phyloP scores from a whole-genome alignment of 2,797 vertebrate species.

The Oophaga sylvatica region DNA sequence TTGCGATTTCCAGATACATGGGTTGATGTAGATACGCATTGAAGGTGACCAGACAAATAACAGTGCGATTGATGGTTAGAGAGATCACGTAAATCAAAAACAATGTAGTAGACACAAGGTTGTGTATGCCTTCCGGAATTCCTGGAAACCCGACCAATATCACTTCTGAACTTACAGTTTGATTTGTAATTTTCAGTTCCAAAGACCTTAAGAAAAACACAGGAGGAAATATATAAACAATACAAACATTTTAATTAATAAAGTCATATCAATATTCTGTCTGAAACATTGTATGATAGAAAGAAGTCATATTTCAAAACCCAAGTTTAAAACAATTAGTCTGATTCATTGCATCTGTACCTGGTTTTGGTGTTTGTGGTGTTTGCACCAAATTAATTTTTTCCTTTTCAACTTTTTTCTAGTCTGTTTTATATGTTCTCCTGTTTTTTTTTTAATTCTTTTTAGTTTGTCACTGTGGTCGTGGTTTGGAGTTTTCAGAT shows the following conservation, averaged over 20 bases:
- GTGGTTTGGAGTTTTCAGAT: too few relatives aligned
- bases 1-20: conserved; percentile 71
- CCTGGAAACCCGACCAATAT: conserved; percentile 45
- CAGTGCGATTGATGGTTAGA: conserved; percentile 18
- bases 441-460: too few relatives aligned
- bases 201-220: neutral
- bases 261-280: too few relatives aligned
- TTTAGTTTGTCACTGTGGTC: too few relatives aligned
- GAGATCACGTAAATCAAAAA: conserved; percentile 32
- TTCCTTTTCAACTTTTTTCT: too few relatives aligned
- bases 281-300: too few relatives aligned
- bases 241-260: neutral
- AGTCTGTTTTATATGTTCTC: too few relatives aligned
- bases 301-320: too few relatives aligned
- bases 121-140: neutral
- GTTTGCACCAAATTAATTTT: too few relatives aligned
- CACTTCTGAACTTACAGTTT: neutral
- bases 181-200: conserved; percentile 17
- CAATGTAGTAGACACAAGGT: neutral
- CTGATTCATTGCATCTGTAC: too few relatives aligned
- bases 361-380: too few relatives aligned
- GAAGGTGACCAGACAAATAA: conserved; percentile 22
- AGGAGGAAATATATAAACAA: neutral
- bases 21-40: conserved; percentile 69
- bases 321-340: too few relatives aligned